Conservation (phyloP, 2,113 vertebrate genomes). For the Catharus fuscescens region DNA sequence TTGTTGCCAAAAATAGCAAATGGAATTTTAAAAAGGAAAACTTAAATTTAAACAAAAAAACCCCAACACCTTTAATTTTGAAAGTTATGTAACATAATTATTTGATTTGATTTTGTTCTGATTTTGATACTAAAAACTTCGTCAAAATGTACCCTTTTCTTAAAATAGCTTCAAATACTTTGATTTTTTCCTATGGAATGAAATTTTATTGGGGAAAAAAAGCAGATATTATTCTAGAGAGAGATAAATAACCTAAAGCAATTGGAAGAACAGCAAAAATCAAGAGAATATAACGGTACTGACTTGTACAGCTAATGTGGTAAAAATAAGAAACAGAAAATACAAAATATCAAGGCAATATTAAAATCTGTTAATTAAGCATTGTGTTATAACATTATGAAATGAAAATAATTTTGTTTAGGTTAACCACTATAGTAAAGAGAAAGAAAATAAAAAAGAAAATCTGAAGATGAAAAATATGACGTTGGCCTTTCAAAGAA, state of each 20-base stretch:
- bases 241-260: neutral
- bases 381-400: neutral
- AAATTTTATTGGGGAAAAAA: neutral
- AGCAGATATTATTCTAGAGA: neutral
- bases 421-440: neutral
- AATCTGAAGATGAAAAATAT: neutral
- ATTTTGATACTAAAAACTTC: neutral
- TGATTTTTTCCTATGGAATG: neutral
- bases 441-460: neutral
- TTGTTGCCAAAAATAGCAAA: neutral
- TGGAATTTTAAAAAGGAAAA: neutral
- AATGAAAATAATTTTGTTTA: neutral
- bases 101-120: neutral
- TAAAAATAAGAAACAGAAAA: neutral
- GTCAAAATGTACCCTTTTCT: neutral
- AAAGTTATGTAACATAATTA: neutral
- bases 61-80: neutral
- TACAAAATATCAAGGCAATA: neutral
- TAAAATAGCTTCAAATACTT: neutral
- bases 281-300: neutral
- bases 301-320: neutral
- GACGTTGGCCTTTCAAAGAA: neutral
- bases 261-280: neutral
- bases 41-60: neutral
- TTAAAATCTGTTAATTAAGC: neutral